A percentile compares a stretch with the other conserved stretches of the same genome.
Evolutionary conservation across 2,113 vertebrate genomes (phyloP).

Genomic region (Python bivittatus): DNA sequence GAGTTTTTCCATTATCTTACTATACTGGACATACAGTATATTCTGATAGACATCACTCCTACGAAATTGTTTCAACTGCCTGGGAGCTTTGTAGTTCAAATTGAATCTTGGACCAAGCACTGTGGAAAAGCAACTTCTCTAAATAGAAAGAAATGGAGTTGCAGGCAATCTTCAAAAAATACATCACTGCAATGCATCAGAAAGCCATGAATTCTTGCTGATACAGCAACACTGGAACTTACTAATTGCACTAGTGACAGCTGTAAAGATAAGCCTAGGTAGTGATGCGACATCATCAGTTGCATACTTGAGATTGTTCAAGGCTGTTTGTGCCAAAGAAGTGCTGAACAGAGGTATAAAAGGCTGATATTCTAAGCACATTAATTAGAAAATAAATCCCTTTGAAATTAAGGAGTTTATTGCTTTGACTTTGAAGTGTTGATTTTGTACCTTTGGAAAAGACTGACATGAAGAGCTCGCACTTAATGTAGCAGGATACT

Average conservation of each 20-base stretch:
- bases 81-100: background rate
- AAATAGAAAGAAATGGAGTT: background rate
- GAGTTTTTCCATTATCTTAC: background rate
- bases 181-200: conserved; percentile 20
- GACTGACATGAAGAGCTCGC: background rate
- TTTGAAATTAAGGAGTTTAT: background rate
- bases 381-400: background rate
- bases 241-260: background rate
- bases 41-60: background rate
- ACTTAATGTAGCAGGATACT: background rate
- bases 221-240: background rate
- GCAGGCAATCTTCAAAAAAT: background rate
- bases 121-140: background rate
- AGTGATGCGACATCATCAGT: background rate
- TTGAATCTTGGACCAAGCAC: background rate
- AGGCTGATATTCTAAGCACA: background rate
- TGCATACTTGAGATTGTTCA: background rate
- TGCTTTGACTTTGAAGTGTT: background rate
- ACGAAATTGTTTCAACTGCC: background rate
- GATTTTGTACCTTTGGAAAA: background rate
- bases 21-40: background rate
- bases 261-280: background rate
- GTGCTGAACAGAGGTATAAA: background rate
- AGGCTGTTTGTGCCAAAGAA: background rate
- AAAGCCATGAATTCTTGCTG: background rate